Conservation (phyloP, 2,888 invertebrate species). For the Limnephilus auricula region DNA sequence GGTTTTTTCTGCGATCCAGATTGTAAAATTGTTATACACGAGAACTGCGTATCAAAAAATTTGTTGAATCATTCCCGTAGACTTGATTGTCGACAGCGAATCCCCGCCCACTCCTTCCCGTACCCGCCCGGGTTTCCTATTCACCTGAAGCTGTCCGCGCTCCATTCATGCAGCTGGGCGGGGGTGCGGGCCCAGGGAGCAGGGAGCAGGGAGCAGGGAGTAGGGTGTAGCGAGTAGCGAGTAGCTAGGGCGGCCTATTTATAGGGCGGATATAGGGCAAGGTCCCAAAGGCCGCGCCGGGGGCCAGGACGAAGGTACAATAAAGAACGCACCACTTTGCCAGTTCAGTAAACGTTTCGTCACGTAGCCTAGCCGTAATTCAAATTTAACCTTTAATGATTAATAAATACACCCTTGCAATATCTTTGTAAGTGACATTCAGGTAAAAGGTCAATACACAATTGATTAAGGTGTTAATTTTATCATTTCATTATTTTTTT, state of each 20-base stretch:
- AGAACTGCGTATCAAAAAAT: not conserved
- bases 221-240: too few species aligned
- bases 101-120: not conserved
- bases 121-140: not conserved
- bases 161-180: not conserved
- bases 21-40: not conserved
- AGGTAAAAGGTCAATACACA: not conserved
- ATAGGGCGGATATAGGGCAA: not conserved
- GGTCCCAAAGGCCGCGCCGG: not conserved
- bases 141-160: not conserved
- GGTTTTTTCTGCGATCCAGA: too few species aligned
- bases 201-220: not conserved
- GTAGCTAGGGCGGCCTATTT: constrained; percentile 2
- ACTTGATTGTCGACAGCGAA: not conserved
- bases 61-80: not conserved
- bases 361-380: not conserved
- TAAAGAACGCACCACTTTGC: not conserved
- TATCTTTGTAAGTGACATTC: not conserved
- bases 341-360: not conserved
- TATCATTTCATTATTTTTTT: not conserved
- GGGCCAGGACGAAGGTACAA: not conserved
- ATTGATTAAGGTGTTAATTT: not conserved
- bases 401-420: not conserved
- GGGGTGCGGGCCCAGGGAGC: not conserved
- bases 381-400: not conserved